phyloP scores from a whole-genome alignment of 2,113 vertebrate genomes.

The Hymenochirus boettgeri region DNA sequence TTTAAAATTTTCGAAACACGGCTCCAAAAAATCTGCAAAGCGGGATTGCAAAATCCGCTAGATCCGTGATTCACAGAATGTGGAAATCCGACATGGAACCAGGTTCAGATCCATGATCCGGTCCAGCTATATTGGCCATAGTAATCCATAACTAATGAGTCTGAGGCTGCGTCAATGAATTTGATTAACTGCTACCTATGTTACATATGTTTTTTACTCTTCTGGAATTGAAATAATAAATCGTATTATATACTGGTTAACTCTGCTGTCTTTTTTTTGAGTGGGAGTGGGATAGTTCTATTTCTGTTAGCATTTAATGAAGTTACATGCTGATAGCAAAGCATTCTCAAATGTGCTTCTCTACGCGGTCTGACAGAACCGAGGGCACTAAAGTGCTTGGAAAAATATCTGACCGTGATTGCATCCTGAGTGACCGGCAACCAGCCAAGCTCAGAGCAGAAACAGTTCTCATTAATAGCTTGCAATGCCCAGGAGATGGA shows the following conservation, averaged over 20 bases:
- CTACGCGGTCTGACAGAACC: constrained; percentile 25
- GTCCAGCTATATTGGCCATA: too few relatives aligned
- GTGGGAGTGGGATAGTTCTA: not conserved
- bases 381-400: constrained; percentile 33
- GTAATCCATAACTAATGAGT: too few relatives aligned
- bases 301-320: constrained; percentile 13
- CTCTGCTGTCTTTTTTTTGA: not conserved
- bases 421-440: constrained; percentile 39
- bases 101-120: too few relatives aligned
- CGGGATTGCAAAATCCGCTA: too few relatives aligned
- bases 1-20: too few relatives aligned
- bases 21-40: too few relatives aligned
- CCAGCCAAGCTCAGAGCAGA: constrained; percentile 26
- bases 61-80: too few relatives aligned
- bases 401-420: constrained; percentile 39
- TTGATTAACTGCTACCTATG: too few relatives aligned
- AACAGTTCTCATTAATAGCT: constrained; percentile 42
- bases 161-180: too few relatives aligned
- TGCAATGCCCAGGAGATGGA: constrained; percentile 33
- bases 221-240: too few relatives aligned
- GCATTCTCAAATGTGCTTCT: constrained; percentile 25
- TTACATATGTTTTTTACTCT: too few relatives aligned
- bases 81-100: too few relatives aligned
- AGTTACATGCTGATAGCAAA: constrained; percentile 22
- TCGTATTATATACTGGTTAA: constrained; percentile 2